These are phyloP conservation scores for Phyllostomus discolor DNA, from an alignment of 2,113 vertebrate genomes.

Conservation along the genomic window DNA sequence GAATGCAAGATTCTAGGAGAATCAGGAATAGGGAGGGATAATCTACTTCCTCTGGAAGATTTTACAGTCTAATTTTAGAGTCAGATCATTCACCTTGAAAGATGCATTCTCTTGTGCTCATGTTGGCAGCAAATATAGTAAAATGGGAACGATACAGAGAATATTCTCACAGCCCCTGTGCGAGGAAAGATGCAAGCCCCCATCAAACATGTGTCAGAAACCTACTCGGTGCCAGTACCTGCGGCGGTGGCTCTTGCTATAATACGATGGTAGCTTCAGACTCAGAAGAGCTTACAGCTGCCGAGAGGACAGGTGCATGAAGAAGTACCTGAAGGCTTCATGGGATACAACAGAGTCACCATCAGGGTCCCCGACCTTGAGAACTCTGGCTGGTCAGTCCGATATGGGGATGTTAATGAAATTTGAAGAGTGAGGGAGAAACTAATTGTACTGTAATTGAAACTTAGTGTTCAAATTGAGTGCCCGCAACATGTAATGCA, in stretches of 20 bases:
- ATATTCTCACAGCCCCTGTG: no score
- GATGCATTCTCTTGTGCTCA: neutral
- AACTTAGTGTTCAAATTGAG: neutral
- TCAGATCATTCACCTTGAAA: neutral
- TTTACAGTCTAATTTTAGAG: neutral
- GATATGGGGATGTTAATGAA: neutral
- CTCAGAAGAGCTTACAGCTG: neutral
- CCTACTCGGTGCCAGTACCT: neutral
- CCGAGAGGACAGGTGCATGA: neutral
- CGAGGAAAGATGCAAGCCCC: no score
- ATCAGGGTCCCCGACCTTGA: neutral
- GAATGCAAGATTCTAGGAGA: neutral
- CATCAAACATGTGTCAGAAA: neutral
- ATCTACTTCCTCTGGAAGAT: neutral
- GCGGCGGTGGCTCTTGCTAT: neutral
- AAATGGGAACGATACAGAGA: no score
- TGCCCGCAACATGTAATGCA: neutral
- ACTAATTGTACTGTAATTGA: neutral
- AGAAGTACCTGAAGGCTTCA: neutral
- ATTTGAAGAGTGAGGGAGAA: neutral
- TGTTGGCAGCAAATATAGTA: no score
- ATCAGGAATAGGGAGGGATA: neutral
- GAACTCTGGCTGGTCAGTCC: neutral
- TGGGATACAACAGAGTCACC: neutral
- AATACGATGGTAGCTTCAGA: neutral